Conservation (phyloP, 2,797 vertebrate genomes). For the Gastrophryne carolinensis region DNA sequence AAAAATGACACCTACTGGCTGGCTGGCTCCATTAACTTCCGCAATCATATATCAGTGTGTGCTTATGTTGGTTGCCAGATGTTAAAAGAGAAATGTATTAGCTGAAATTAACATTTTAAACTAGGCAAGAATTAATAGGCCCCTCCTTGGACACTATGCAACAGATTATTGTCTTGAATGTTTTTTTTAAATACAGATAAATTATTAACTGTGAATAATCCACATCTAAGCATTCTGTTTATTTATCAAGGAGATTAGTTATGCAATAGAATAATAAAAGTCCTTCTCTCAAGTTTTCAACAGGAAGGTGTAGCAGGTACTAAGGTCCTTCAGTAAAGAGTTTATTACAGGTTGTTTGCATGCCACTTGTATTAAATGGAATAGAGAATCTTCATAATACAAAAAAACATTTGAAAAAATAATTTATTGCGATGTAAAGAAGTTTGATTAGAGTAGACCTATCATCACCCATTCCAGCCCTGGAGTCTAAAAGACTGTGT, state of each 20-base stretch:
- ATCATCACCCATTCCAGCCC: too few species aligned
- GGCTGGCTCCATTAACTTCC: neutral
- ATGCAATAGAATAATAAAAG: neutral
- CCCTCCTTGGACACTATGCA: neutral
- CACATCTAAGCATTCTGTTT: neutral
- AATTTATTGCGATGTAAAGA: too few species aligned
- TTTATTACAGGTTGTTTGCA: too few species aligned
- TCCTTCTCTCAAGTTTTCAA: neutral
- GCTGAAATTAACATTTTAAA: neutral
- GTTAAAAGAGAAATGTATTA: neutral
- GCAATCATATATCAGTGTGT: slow-evolving; percentile 1
- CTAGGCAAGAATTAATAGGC: slow-evolving; percentile 38
- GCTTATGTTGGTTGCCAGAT: neutral
- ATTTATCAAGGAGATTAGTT: neutral
- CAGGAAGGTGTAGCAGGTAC: neutral
- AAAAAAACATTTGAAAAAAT: too few species aligned
- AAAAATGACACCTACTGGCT: neutral
- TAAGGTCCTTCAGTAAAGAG: too few species aligned
- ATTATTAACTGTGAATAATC: slow-evolving; percentile 34
- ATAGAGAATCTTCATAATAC: too few species aligned
- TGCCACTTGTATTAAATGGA: too few species aligned
- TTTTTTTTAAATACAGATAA: slow-evolving; percentile 26
- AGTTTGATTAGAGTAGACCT: too few species aligned
- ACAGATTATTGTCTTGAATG: slow-evolving; percentile 8
- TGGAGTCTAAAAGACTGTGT: too few species aligned